phyloP scores from a whole-genome alignment of 2,888 invertebrate genomes.

The Anarsia innoxiella region DNA sequence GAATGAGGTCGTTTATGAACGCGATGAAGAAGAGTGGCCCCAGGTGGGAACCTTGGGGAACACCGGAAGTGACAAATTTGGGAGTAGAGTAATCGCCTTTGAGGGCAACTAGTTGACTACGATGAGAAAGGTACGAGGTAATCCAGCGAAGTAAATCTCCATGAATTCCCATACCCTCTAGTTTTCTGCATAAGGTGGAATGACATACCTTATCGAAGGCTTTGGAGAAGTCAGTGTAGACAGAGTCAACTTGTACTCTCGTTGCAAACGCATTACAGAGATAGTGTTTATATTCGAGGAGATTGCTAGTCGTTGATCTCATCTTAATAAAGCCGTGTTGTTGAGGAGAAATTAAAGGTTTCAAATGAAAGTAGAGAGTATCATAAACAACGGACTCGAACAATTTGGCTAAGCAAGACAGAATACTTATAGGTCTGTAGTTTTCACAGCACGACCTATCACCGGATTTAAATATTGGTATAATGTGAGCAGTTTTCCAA shows the following conservation, averaged over 20 bases:
- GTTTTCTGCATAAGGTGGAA: neutral
- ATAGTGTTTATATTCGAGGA: neutral
- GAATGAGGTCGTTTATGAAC: neutral
- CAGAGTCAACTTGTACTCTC: neutral
- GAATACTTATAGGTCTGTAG: neutral
- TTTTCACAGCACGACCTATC: neutral
- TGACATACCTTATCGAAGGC: neutral
- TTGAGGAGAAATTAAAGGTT: neutral
- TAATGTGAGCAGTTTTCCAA: neutral
- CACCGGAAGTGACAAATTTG: neutral
- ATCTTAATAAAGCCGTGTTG: constrained; percentile 1
- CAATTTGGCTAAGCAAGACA: neutral
- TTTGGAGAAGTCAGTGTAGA: neutral
- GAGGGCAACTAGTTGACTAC: neutral
- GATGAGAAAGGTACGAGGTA: neutral
- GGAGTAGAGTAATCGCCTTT: neutral
- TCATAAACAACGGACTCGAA: neutral
- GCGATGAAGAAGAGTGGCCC: neutral
- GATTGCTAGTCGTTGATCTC: no score
- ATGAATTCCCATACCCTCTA: neutral
- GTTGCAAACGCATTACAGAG: neutral
- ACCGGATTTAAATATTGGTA: neutral
- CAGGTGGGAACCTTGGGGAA: neutral
- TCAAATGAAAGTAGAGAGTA: neutral
- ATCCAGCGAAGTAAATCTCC: neutral